Evolutionary conservation across 2,797 vertebrate species (phyloP).

Genomic region (Rhinophrynus dorsalis): DNA sequence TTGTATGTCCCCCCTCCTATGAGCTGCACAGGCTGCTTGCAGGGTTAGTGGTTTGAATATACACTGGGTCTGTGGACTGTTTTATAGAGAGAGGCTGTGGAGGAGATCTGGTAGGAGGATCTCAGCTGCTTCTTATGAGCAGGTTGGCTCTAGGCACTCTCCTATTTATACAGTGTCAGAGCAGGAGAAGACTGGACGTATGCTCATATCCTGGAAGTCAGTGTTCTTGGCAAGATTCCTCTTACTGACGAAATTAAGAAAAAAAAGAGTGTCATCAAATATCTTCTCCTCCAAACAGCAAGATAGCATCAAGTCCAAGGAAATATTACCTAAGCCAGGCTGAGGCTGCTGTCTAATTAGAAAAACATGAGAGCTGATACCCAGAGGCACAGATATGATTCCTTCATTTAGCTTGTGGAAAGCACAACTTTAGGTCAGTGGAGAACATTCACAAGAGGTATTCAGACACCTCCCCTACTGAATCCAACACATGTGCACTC

Average conservation of each 20-base stretch:
- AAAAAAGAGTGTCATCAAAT: slow-evolving; percentile 16
- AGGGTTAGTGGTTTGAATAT: neutral
- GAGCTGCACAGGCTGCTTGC: too few relatives aligned
- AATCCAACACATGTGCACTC: slow-evolving; percentile 13
- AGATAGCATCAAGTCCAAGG: slow-evolving; percentile 22
- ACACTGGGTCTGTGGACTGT: neutral
- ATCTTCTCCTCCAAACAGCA: neutral
- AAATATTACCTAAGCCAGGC: neutral
- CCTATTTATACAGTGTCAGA: slow-evolving; percentile 33
- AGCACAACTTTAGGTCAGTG: slow-evolving; percentile 6
- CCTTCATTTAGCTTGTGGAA: neutral
- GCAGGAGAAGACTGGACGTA: neutral
- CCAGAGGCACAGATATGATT: neutral
- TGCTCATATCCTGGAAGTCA: slow-evolving; percentile 41
- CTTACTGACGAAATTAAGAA: slow-evolving; percentile 25
- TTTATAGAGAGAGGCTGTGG: neutral
- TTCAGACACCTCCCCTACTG: neutral
- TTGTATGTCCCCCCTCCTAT: neutral
- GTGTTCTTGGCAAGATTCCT: slow-evolving; percentile 29
- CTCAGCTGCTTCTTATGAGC: slow-evolving; percentile 1
- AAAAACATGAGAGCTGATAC: neutral
- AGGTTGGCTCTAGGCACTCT: neutral
- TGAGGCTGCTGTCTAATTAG: neutral
- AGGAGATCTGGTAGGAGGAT: neutral
- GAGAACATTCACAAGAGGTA: neutral